phyloP scores from a whole-genome alignment of 1,140 invertebrate genomes.

The Drosophila serrata region DNA sequence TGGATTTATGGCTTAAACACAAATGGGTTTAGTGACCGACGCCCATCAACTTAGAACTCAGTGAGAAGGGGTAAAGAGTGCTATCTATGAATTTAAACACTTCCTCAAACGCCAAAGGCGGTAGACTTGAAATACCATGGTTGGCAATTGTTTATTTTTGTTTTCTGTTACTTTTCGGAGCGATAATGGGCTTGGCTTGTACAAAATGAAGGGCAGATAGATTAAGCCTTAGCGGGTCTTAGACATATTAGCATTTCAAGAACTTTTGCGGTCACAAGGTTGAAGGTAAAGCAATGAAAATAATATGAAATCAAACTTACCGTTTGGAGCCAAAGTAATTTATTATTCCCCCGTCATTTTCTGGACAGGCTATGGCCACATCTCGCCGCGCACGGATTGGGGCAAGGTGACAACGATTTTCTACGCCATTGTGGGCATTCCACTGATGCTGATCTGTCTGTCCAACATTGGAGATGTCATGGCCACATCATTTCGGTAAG shows the following conservation, averaged over 20 bases:
- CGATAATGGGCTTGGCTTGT: slow-evolving; percentile 60
- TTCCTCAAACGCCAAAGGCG: slow-evolving; percentile 62
- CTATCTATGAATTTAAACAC: slow-evolving; percentile 57
- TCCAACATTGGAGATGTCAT: slow-evolving; percentile 98
- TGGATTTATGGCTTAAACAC: slow-evolving; percentile 39
- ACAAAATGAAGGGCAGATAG: slow-evolving; percentile 25
- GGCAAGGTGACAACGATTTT: slow-evolving; percentile 98
- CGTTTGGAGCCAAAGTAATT: neutral
- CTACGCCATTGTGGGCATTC: slow-evolving; percentile 98
- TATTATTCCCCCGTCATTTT: slow-evolving; percentile 13
- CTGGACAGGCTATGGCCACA: slow-evolving; percentile 95
- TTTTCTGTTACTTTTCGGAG: slow-evolving; percentile 29
- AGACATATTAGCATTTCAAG: slow-evolving; percentile 54
- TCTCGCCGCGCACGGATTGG: slow-evolving; percentile 95
- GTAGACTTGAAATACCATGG: slow-evolving; percentile 66
- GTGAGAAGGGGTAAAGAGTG: neutral
- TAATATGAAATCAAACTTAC: slow-evolving; percentile 17
- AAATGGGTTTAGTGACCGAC: slow-evolving; percentile 74
- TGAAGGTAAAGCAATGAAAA: slow-evolving; percentile 33
- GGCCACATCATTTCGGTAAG: slow-evolving; percentile 95
- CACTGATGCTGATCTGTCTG: slow-evolving; percentile 96
- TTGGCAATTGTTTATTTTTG: slow-evolving; percentile 45
- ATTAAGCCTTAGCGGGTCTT: slow-evolving; percentile 47
- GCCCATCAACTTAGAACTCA: slow-evolving; percentile 35
- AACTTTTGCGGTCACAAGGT: slow-evolving; percentile 46